phyloP scores from a whole-genome alignment of 2,797 vertebrate genomes.

The Zalophus californianus region DNA sequence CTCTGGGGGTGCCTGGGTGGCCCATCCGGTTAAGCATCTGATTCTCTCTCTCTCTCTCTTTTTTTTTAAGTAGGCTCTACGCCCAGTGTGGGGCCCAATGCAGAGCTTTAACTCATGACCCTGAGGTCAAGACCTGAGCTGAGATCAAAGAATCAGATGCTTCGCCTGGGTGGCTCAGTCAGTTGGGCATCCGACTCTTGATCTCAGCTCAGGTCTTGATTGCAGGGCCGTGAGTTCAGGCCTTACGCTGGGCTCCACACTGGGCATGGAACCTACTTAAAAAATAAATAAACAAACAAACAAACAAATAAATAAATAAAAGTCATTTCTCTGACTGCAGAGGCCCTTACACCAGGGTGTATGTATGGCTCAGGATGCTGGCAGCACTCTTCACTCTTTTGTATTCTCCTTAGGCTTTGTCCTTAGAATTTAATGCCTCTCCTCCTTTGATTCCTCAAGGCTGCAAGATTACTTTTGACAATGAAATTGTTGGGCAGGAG shows the following conservation, averaged over 20 bases:
- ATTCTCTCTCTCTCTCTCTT: neutral
- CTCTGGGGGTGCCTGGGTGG: neutral
- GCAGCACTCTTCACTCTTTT: neutral
- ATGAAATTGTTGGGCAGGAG: neutral
- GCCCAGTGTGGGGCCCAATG: neutral
- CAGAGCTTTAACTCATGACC: neutral
- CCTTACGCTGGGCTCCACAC: neutral
- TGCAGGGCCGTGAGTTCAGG: neutral
- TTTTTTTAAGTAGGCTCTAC: neutral
- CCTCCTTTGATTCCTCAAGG: neutral
- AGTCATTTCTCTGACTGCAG: neutral
- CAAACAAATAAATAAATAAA: neutral
- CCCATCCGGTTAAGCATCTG: neutral
- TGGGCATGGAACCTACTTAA: neutral
- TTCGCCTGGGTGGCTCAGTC: neutral
- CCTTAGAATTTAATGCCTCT: neutral
- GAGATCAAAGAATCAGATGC: neutral
- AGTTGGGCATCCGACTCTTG: neutral
- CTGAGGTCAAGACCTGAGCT: neutral
- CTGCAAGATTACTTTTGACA: neutral
- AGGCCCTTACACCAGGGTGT: neutral
- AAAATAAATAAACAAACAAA: too few species aligned
- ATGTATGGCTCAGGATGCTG: neutral
- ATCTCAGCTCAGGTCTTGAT: neutral
- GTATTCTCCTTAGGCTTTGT: neutral